These are phyloP conservation scores for Wiebesia pumilae DNA, from an alignment of 1,140 invertebrate genomes.

Conservation along the genomic window DNA sequence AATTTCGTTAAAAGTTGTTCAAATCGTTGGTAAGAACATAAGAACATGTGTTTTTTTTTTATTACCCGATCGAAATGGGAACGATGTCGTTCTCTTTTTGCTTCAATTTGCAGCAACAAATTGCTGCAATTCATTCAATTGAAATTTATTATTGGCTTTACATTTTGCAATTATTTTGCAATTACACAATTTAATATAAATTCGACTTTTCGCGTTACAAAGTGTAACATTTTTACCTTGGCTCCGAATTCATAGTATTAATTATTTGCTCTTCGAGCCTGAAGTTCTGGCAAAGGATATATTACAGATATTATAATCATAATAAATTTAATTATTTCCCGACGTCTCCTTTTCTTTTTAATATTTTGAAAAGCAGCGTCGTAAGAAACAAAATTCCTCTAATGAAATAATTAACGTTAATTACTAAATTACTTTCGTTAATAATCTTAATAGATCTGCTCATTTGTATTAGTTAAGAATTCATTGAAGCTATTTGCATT, in stretches of 20 bases:
- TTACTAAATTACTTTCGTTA: constrained; percentile 3
- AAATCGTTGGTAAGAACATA: not conserved
- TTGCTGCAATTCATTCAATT: not conserved
- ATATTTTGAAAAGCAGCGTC: no score
- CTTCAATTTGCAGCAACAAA: not conserved
- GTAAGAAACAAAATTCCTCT: not conserved
- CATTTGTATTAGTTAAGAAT: not conserved
- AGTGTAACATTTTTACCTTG: no score
- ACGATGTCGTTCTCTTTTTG: not conserved
- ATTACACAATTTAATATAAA: no score
- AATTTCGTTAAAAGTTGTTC: not conserved
- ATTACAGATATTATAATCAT: no score
- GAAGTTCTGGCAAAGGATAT: no score
- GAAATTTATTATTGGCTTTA: not conserved
- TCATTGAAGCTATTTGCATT: not conserved
- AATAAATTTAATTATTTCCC: no score
- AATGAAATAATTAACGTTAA: not conserved
- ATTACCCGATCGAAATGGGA: not conserved
- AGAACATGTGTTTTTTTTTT: not conserved
- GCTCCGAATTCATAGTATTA: no score
- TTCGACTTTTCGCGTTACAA: no score
- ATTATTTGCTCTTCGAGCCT: no score
- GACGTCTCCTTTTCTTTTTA: no score
- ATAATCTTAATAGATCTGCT: not conserved
- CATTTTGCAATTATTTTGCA: no score